Base-by-base conservation (phyloP, 2,888 invertebrate species). In the Apoda limacodes region DNA sequence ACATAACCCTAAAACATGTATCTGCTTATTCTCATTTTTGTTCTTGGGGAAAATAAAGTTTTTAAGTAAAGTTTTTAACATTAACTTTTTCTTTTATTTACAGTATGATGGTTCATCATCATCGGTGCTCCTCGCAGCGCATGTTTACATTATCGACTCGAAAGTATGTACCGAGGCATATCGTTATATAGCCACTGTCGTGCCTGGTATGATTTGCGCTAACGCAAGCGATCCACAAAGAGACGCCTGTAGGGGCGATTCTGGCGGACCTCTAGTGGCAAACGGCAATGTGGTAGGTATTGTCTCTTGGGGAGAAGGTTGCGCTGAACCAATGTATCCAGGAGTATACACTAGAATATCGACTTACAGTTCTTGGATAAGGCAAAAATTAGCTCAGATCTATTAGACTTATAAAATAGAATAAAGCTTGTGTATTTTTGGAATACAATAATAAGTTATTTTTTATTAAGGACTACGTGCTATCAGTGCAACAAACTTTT, bases 261-360 rank as follows among this genome's bases (percentile, higher is more conserved):
- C 83, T n/a, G 85, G 85, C 3, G 85, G 85, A n/a, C 84, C 85
- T 23, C 52, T 85, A 17, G 83, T 80, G n/a, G 60, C 66, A 29
- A 54, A 63, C 25, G 62, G 62, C 22, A 52, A 55, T 29, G 55
- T 84, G 23, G 54, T 84, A 26, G 84, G 84, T 22, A 64, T 84
- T 27, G 84, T 84, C 1, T 85, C 84, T 11, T 84, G 81, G 75
- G 85, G 85, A 19, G 82, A 81, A 58, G 80, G 76, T 3, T 85
- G 85, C 42, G 85, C 83, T 4, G 62, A 72, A 24, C 46, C 53
- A 2, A 39, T 50, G 22, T 83, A 82, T 41, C 85, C 85, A 2
- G 85, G 85, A 25, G 83, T 85, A 1, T 85, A 84, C 32, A 82
- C 83, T 2, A 70, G 82, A 41, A 71, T 85, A 14, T 69, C 78